Evolutionary conservation across 2,797 vertebrate genomes (phyloP).

Genomic region (Furcifer pardalis): DNA sequence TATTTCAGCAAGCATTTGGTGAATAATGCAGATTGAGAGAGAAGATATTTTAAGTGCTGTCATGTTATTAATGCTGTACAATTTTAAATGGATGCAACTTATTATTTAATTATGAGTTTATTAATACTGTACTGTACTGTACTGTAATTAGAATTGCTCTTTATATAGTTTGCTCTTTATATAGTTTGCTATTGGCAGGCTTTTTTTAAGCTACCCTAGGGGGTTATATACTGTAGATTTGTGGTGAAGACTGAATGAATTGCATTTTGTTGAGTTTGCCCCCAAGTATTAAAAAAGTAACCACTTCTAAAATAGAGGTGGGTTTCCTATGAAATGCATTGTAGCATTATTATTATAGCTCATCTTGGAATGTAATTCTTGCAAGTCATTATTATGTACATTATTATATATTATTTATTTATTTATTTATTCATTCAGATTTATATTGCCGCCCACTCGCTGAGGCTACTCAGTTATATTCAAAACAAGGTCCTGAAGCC

Average conservation of each 20-base stretch:
- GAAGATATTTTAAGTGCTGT: neutral
- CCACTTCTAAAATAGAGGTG: neutral
- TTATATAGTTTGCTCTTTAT: too few species aligned
- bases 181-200: neutral
- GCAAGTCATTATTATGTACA: neutral
- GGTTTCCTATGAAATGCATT: neutral
- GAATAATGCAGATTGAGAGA: neutral
- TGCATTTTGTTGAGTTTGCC: too few species aligned
- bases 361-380: neutral
- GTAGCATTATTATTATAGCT: neutral
- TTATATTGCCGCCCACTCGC: too few species aligned
- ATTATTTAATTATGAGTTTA: neutral
- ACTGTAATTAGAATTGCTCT: neutral
- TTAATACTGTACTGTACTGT: too few species aligned
- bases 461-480: too few species aligned
- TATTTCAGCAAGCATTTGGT: neutral
- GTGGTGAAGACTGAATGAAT: too few species aligned
- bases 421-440: too few species aligned
- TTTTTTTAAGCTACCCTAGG: neutral
- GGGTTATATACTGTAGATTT: too few species aligned
- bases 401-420: too few species aligned
- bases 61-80: neutral
- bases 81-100: neutral
- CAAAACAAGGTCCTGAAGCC: neutral
- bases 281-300: neutral